Percentiles rank a stretch among this genome's conserved stretches.
phyloP scores from a whole-genome alignment of 2,888 invertebrate genomes.

The Lasioglossum marginatum region DNA sequence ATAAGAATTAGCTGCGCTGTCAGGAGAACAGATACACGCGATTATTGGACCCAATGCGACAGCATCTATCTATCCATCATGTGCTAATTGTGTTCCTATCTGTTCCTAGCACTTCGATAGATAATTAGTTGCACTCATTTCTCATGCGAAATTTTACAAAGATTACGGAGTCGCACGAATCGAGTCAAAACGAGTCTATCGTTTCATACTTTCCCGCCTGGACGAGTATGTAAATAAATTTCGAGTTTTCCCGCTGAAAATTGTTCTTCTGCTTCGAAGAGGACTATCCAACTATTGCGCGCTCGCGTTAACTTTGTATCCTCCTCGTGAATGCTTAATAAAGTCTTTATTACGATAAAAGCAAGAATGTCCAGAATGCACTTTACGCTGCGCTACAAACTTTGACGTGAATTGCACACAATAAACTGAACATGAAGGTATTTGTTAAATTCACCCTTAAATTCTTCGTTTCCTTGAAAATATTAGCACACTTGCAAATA shows the following conservation, averaged over 20 bases:
- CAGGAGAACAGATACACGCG: no score
- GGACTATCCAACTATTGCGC: not conserved
- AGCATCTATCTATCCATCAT: no score
- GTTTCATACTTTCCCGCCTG: conserved; percentile 12
- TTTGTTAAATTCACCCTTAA: not conserved
- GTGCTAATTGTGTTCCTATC: no score
- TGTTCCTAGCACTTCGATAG: no score
- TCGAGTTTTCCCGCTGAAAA: not conserved
- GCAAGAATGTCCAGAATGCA: not conserved
- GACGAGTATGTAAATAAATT: conserved; percentile 25
- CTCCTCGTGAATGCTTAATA: not conserved
- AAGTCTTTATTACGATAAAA: not conserved
- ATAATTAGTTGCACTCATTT: no score
- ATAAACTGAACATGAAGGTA: not conserved
- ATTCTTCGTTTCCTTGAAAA: not conserved
- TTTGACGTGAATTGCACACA: not conserved
- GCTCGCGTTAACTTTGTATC: not conserved
- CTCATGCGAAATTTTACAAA: no score
- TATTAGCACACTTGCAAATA: not conserved
- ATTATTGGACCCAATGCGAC: no score
- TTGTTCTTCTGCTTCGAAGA: not conserved
- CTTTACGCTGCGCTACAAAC: not conserved
- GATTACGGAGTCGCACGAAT: not conserved
- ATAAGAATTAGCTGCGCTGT: no score
- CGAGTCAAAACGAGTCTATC: no score